These are phyloP conservation scores for Pantelozetes paolii DNA, from an alignment of 2,888 invertebrate genomes.

Conservation along the genomic window DNA sequence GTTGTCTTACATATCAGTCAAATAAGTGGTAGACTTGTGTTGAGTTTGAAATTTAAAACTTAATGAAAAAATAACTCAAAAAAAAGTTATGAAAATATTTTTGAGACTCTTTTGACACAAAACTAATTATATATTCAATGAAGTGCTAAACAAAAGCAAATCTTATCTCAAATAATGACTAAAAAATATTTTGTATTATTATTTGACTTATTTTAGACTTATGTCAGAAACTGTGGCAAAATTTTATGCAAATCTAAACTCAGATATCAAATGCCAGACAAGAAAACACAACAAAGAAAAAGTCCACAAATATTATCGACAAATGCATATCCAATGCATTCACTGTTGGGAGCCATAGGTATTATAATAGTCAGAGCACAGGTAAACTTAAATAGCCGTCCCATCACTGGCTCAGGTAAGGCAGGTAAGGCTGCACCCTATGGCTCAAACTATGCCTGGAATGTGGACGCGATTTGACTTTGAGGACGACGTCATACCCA, in stretches of 20 bases:
- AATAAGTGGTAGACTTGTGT: neutral
- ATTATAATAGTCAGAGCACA: neutral
- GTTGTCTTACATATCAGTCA: neutral
- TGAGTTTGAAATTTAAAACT: constrained; percentile 11
- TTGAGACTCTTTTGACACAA: neutral
- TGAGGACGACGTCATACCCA: constrained; percentile 26
- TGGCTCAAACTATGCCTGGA: constrained; percentile 34
- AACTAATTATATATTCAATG: neutral
- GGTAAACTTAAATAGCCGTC: neutral
- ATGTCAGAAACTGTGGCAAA: neutral
- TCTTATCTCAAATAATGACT: constrained; percentile 1
- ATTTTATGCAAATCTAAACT: neutral
- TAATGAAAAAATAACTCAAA: neutral
- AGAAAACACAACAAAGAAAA: neutral
- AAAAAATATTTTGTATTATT: too few relatives aligned
- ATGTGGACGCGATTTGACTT: constrained; percentile 35
- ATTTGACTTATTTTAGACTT: too few relatives aligned
- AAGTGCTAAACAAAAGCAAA: neutral
- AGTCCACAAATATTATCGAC: neutral
- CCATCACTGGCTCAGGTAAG: neutral
- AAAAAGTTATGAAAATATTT: neutral
- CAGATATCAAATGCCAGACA: neutral
- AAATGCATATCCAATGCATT: neutral
- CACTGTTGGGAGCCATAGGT: constrained; percentile 26
- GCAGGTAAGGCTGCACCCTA: constrained; percentile 36